These are phyloP conservation scores for Scytalopus superciliaris DNA, from an alignment of 2,113 vertebrate species.

Conservation along the genomic window DNA sequence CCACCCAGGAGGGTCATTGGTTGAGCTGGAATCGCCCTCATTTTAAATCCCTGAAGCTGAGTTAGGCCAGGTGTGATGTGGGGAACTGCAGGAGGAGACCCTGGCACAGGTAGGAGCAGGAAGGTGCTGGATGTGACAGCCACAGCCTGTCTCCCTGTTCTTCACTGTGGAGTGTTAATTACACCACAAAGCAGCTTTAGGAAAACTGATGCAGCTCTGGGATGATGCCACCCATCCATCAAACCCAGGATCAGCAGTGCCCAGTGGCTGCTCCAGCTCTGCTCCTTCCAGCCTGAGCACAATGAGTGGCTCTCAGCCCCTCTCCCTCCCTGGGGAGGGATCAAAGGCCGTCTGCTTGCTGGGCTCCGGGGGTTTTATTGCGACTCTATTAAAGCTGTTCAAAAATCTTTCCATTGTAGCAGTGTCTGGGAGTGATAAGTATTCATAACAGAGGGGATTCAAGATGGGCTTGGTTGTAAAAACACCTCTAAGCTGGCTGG, in stretches of 20 bases:
- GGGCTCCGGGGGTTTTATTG: conserved; percentile 4
- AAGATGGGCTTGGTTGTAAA: conserved; percentile 40
- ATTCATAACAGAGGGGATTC: conserved; percentile 42
- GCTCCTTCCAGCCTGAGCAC: not conserved
- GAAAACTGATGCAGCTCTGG: not conserved
- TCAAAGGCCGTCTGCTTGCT: not conserved
- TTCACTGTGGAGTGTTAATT: not conserved
- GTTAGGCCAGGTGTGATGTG: fast-evolving
- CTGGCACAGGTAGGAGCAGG: not conserved
- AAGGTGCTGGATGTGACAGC: fast-evolving
- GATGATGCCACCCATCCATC: not conserved
- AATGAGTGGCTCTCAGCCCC: not conserved
- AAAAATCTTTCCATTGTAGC: conserved; percentile 4
- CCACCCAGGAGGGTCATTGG: no score
- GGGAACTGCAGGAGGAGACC: not conserved
- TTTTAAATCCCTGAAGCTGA: not conserved
- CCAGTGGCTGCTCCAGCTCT: not conserved
- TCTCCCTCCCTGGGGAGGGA: not conserved
- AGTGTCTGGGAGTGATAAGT: conserved; percentile 36
- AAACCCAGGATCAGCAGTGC: not conserved
- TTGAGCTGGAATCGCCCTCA: fast-evolving
- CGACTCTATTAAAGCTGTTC: not conserved
- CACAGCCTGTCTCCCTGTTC: not conserved
- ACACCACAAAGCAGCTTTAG: fast-evolving
- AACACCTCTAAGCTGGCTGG: conserved; percentile 46